phyloP scores from a whole-genome alignment of 2,888 invertebrate species.

The Pristionchus exspectatus region DNA sequence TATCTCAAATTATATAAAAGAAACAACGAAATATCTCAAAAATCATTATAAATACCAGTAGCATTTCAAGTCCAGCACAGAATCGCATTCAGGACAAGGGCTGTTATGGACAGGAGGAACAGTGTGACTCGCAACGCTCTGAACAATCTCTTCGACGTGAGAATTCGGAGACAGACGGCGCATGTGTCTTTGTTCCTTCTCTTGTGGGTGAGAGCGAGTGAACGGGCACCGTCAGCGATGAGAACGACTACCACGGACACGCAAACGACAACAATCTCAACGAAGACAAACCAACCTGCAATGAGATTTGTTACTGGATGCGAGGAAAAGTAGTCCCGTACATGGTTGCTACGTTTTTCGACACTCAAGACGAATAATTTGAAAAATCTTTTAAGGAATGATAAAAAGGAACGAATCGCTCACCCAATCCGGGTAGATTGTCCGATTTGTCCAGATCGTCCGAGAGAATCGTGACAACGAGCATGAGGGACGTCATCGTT shows the following conservation, averaged over 20 bases:
- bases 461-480: not conserved
- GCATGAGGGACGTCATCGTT: slow-evolving; percentile 12
- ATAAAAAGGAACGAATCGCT: no score
- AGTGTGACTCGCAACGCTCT: not conserved
- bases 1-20: no score
- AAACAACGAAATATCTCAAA: no score
- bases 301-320: no score
- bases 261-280: not conserved
- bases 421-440: not conserved
- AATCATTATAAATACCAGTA: not conserved
- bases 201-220: not conserved
- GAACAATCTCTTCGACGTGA: not conserved
- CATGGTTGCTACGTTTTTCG: no score
- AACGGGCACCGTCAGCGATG: not conserved
- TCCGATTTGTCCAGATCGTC: slow-evolving; percentile 17
- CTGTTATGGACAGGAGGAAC: not conserved
- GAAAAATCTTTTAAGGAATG: no score
- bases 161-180: not conserved
- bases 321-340: no score
- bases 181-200: not conserved
- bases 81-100: not conserved
- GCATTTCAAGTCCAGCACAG: not conserved
- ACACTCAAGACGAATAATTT: no score
- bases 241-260: not conserved
- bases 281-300: slow-evolving; percentile 29